phyloP scores from a whole-genome alignment of 2,113 vertebrate species.

The Amphiprion ocellaris region DNA sequence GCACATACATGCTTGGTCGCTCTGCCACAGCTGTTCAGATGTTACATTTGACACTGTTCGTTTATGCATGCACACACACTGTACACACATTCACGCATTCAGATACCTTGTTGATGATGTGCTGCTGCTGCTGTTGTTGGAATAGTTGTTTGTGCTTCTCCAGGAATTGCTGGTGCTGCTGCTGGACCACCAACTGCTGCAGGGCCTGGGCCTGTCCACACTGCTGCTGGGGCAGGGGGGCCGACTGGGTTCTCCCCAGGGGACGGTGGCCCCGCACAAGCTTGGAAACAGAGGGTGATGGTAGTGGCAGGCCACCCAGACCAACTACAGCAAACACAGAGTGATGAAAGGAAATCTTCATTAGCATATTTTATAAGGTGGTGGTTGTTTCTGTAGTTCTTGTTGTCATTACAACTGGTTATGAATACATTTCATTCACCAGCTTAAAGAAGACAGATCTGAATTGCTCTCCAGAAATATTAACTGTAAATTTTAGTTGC shows the following conservation, averaged over 20 bases:
- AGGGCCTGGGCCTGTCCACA: slow-evolving; percentile 89
- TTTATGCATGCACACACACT: neutral
- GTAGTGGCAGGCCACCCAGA: slow-evolving; percentile 89
- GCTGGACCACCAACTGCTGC: slow-evolving; percentile 98
- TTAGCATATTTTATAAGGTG: neutral
- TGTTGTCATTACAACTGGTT: neutral
- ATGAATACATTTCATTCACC: neutral
- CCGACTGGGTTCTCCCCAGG: slow-evolving; percentile 95
- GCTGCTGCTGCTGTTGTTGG: slow-evolving; percentile 89
- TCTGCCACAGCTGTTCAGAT: slow-evolving; percentile 12
- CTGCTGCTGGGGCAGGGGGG: slow-evolving; percentile 94
- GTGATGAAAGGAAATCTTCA: neutral
- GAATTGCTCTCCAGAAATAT: neutral
- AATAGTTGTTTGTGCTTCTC: slow-evolving; percentile 99
- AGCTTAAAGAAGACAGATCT: neutral
- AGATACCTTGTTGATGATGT: slow-evolving; percentile 94
- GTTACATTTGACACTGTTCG: neutral
- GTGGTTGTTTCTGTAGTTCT: neutral
- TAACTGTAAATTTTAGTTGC: neutral
- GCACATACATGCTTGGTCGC: neutral
- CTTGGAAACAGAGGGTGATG: slow-evolving; percentile 93
- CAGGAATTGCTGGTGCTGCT: slow-evolving; percentile 99
- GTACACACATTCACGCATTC: neutral
- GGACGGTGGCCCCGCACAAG: slow-evolving; percentile 95
- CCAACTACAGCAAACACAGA: slow-evolving; percentile 82